phyloP scores from a whole-genome alignment of 2,113 vertebrate genomes.

The Oxyruncus cristatus region DNA sequence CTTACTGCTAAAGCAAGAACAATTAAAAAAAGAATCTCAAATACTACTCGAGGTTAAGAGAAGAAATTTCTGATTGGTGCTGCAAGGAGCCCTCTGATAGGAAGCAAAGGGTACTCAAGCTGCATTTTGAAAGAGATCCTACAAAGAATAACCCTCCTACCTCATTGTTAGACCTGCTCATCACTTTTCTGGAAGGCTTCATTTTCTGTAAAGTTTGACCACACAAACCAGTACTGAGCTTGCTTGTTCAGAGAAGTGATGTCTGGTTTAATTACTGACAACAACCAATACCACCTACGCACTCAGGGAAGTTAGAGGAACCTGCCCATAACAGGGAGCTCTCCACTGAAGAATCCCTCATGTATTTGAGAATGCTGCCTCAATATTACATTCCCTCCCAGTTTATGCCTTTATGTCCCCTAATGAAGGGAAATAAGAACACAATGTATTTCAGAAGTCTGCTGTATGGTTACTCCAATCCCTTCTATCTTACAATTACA shows the following conservation, averaged over 20 bases:
- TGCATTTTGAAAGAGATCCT: slow-evolving; percentile 45
- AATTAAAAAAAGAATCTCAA: background rate
- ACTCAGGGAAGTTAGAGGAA: background rate
- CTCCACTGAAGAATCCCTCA: background rate
- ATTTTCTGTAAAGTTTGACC: slow-evolving; percentile 66
- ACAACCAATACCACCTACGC: background rate
- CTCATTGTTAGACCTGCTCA: slow-evolving; percentile 66
- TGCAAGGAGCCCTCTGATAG: slow-evolving; percentile 31
- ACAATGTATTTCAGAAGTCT: background rate
- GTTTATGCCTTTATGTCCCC: background rate
- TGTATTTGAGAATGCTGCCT: background rate
- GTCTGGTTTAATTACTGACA: slow-evolving; percentile 28
- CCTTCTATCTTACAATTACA: background rate
- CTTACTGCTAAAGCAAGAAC: background rate
- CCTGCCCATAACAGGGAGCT: background rate
- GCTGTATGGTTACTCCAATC: background rate
- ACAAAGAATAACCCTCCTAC: slow-evolving; percentile 53
- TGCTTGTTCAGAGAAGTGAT: slow-evolving; percentile 34
- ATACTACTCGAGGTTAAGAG: background rate
- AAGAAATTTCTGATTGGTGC: slow-evolving; percentile 35
- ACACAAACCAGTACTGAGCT: slow-evolving; percentile 59
- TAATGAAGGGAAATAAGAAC: background rate
- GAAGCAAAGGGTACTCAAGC: slow-evolving; percentile 38
- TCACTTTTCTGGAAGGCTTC: slow-evolving; percentile 62
- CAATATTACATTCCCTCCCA: background rate